A percentile compares a stretch with the other conserved stretches of the same genome.
These are phyloP conservation scores for Phyllopteryx taeniolatus DNA, from an alignment of 2,113 vertebrate species.

Conservation along the genomic window DNA sequence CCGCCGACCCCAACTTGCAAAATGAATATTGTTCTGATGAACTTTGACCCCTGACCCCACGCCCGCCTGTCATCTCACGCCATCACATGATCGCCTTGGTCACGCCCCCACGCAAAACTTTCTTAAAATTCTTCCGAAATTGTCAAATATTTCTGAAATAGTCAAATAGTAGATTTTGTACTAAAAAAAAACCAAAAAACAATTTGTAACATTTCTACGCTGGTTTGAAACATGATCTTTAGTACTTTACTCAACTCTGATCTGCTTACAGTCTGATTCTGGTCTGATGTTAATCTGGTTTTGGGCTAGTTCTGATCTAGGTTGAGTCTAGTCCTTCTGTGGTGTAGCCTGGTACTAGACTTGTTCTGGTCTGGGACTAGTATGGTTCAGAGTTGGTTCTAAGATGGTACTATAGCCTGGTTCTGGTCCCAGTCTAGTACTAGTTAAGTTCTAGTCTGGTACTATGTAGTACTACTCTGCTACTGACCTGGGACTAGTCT, in stretches of 20 bases:
- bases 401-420: too few species aligned
- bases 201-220: background rate
- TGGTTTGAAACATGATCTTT: background rate
- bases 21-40: background rate
- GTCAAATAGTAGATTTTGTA: background rate
- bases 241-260: background rate
- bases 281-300: background rate
- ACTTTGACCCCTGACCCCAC: too few species aligned
- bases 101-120: background rate
- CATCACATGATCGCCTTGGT: background rate
- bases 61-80: background rate
- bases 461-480: too few species aligned
- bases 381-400: background rate
- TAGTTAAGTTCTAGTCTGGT: too few species aligned
- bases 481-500: too few species aligned
- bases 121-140: background rate
- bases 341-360: too few species aligned
- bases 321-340: background rate
- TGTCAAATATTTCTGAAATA: background rate
- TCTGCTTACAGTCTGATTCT: background rate
- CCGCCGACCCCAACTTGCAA: background rate
- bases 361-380: background rate
- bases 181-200: background rate
- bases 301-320: background rate
- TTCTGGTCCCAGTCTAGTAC: background rate